Evolutionary conservation across 2,888 invertebrate species (phyloP).

Genomic region (Mystacides longicornis): DNA sequence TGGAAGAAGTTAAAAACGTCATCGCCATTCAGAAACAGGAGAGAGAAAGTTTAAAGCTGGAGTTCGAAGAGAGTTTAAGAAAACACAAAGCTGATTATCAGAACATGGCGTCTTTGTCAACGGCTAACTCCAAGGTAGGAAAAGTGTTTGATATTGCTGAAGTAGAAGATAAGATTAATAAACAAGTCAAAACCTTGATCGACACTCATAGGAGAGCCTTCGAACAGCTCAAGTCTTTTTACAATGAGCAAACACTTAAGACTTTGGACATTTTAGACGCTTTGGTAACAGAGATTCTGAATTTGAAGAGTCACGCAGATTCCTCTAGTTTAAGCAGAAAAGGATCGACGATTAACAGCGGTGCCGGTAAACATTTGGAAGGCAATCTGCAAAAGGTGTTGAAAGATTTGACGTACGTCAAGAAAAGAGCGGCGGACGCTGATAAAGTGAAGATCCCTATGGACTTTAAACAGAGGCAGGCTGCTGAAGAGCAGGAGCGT

Average conservation of each 20-base stretch:
- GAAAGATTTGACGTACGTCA: not conserved
- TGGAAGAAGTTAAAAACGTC: not conserved
- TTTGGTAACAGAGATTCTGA: not conserved
- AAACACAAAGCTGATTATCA: not conserved
- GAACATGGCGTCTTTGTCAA: not conserved
- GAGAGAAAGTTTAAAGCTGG: not conserved
- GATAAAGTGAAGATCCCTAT: not conserved
- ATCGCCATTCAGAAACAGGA: not conserved
- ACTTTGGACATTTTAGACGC: not conserved
- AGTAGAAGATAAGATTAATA: not conserved
- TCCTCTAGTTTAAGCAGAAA: not conserved
- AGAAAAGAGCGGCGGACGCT: not conserved
- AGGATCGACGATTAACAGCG: not conserved
- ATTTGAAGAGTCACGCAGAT: not conserved
- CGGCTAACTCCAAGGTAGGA: not conserved
- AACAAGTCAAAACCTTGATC: not conserved
- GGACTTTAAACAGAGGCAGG: not conserved
- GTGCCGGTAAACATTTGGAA: not conserved
- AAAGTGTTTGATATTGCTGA: not conserved
- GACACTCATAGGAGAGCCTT: not conserved
- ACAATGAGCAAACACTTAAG: not conserved
- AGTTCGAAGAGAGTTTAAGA: not conserved
- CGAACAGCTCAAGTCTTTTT: not conserved
- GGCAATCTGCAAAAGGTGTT: not conserved
- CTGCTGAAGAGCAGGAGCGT: not conserved